Conservation (phyloP, 2,797 vertebrate genomes). For the Cygnus olor region DNA sequence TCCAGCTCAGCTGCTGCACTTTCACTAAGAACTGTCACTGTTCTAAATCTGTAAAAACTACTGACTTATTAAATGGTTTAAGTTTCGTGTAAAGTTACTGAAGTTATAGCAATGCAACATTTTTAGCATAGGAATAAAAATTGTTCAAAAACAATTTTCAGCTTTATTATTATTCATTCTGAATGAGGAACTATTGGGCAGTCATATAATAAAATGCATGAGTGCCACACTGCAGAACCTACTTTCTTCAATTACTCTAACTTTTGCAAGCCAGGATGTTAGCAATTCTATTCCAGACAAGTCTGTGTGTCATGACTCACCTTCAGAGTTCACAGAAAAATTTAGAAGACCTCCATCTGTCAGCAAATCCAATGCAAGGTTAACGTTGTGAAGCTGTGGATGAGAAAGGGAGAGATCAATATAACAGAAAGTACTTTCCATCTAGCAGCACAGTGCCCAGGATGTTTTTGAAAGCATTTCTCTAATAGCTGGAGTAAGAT, state of each 20-base stretch:
- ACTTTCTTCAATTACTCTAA: not conserved
- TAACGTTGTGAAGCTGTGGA: conserved; percentile 89
- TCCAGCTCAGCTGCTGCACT: not conserved
- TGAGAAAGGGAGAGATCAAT: not conserved
- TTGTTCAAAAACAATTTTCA: not conserved
- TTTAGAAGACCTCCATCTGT: conserved; percentile 79
- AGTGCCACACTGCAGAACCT: not conserved
- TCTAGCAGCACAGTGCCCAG: not conserved
- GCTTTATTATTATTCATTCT: not conserved
- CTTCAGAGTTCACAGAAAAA: conserved; percentile 83
- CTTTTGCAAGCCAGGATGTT: not conserved
- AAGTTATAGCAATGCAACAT: not conserved
- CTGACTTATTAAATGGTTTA: not conserved
- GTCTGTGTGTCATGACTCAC: conserved; percentile 71
- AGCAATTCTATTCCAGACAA: not conserved
- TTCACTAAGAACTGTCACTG: not conserved
- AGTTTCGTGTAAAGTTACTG: not conserved
- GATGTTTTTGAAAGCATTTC: not conserved
- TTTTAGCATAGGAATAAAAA: not conserved
- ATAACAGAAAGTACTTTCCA: not conserved
- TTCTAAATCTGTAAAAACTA: conserved; percentile 31
- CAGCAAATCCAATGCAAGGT: conserved; percentile 88
- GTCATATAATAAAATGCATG: not conserved
- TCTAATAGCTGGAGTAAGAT: not conserved
- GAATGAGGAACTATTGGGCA: not conserved